Percentiles rank a stretch among this genome's conserved stretches.
Evolutionary conservation across 2,888 invertebrate species (phyloP).

Genomic region (Heteromurus nitidus): DNA sequence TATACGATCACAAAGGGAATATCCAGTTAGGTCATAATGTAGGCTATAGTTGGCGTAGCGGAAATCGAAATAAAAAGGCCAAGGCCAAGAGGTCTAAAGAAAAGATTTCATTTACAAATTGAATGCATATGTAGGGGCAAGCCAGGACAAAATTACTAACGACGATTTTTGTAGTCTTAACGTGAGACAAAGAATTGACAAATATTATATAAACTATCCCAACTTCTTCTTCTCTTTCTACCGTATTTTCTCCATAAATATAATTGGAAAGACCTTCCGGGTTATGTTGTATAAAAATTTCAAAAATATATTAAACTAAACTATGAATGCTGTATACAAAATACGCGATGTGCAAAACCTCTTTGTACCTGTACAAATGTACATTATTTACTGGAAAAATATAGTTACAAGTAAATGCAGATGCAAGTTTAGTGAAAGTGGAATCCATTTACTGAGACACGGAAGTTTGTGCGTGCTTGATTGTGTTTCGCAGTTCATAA

Average conservation of each 20-base stretch:
- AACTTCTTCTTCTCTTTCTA: slow-evolving; percentile 2
- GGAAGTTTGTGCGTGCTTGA: not conserved
- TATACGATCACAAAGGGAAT: slow-evolving; percentile 40
- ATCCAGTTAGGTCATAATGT: slow-evolving; percentile 16
- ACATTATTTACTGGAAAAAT: not conserved
- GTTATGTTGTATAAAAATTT: not conserved
- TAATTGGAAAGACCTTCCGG: slow-evolving; percentile 43
- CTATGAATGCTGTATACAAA: not conserved
- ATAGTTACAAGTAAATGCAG: not conserved
- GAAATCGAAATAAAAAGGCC: not conserved
- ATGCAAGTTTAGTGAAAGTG: not conserved
- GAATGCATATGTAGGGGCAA: not conserved
- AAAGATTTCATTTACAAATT: not conserved
- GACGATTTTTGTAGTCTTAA: not conserved
- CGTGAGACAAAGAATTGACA: not conserved
- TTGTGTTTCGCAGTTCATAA: too few relatives aligned
- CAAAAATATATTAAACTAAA: too few relatives aligned
- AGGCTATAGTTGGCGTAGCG: not conserved
- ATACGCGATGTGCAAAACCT: not conserved
- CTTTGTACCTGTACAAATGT: not conserved
- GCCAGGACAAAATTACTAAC: not conserved
- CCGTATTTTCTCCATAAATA: slow-evolving; percentile 60
- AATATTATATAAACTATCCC: not conserved
- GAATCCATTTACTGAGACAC: not conserved
- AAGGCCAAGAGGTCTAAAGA: not conserved